phyloP scores from a whole-genome alignment of 2,888 invertebrate species.

The Chironomus tentans region DNA sequence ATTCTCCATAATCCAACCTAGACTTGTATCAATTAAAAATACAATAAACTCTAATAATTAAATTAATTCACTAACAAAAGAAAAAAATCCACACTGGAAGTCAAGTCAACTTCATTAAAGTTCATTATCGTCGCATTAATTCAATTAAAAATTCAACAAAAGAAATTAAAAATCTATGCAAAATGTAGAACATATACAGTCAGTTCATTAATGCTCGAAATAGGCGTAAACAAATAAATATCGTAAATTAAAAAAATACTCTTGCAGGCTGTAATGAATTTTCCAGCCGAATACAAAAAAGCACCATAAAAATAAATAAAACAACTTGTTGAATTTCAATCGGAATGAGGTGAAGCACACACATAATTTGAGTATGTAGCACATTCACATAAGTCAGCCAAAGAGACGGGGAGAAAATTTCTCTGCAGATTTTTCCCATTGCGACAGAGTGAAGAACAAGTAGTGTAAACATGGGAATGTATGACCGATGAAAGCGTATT shows the following conservation, averaged over 20 bases:
- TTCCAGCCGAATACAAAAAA: too few species aligned
- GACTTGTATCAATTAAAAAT: background rate
- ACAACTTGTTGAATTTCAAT: background rate
- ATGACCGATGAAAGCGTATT: too few species aligned
- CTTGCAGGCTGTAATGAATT: too few species aligned
- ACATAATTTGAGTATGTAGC: background rate
- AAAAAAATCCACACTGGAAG: background rate
- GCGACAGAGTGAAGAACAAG: background rate
- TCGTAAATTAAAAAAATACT: background rate
- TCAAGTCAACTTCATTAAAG: too few species aligned
- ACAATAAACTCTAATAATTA: background rate
- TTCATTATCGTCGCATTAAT: background rate
- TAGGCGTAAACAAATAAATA: background rate
- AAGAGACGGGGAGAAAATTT: background rate
- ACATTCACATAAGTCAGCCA: background rate
- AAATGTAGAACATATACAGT: too few species aligned
- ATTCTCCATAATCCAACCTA: too few species aligned
- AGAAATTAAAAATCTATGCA: too few species aligned
- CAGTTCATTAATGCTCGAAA: background rate
- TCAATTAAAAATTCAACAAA: background rate
- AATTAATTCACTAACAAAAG: background rate
- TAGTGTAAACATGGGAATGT: too few species aligned
- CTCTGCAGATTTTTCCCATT: slow-evolving; percentile 17
- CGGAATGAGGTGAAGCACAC: background rate
- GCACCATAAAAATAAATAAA: background rate